Evolutionary conservation across 2,797 vertebrate genomes (phyloP).

Genomic region (Falco biarmicus): DNA sequence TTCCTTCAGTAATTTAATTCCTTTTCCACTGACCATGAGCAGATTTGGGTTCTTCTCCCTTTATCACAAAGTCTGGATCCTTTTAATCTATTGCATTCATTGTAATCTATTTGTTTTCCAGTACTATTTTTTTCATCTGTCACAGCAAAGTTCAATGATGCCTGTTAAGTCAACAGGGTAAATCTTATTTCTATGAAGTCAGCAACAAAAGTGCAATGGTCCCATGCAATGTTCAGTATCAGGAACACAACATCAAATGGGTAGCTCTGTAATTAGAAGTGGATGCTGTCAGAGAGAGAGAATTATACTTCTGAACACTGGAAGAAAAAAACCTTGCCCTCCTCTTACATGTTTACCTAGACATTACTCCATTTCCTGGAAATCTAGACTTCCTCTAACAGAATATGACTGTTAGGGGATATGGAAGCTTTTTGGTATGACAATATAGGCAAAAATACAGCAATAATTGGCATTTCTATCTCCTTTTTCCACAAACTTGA

Average conservation of each 20-base stretch:
- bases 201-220: not conserved
- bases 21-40: not conserved
- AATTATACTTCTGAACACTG: not conserved
- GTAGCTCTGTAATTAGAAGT: slow-evolving; percentile 64
- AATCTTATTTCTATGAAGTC: not conserved
- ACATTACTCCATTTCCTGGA: not conserved
- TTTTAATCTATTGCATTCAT: not conserved
- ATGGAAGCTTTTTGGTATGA: not conserved
- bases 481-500: not conserved
- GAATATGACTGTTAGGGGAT: not conserved
- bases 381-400: not conserved
- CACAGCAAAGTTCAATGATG: not conserved
- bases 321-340: not conserved
- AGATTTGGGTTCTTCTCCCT: not conserved
- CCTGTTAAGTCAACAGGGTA: not conserved
- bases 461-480: not conserved
- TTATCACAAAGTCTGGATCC: not conserved
- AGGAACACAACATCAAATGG: slow-evolving; percentile 12
- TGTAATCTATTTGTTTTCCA: not conserved
- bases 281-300: not conserved
- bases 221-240: not conserved
- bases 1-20: not conserved
- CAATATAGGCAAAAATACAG: not conserved
- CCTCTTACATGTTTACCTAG: not conserved
- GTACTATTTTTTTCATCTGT: not conserved